phyloP scores from a whole-genome alignment of 2,888 invertebrate genomes.

The Luperina nickerlii region DNA sequence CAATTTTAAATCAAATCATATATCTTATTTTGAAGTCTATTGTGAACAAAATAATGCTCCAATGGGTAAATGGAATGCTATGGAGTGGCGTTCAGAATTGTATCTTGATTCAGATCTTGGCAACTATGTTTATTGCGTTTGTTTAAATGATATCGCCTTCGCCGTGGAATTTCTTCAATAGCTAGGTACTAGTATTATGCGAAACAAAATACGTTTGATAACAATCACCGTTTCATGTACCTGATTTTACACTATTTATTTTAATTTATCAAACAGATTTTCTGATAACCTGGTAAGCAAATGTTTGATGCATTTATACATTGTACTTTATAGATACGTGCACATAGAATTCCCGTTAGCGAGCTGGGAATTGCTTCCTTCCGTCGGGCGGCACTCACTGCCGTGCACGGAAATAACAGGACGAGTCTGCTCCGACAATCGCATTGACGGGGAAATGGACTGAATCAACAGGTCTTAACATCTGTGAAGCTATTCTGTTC shows the following conservation, averaged over 20 bases:
- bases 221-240: slow-evolving; percentile 13
- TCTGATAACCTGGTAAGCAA: slow-evolving; percentile 1
- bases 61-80: slow-evolving; percentile 52
- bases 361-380: slow-evolving; percentile 88
- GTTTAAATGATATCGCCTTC: slow-evolving; percentile 67
- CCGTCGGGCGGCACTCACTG: slow-evolving; percentile 77
- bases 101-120: slow-evolving; percentile 49
- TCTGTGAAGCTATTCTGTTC: slow-evolving; percentile 68
- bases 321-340: slow-evolving; percentile 26
- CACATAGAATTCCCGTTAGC: slow-evolving; percentile 79
- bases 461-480: slow-evolving; percentile 85
- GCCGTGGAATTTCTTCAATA: slow-evolving; percentile 66
- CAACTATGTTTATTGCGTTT: slow-evolving; percentile 63
- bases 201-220: slow-evolving; percentile 58
- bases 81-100: slow-evolving; percentile 40
- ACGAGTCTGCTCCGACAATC: slow-evolving; percentile 83
- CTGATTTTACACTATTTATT: slow-evolving; percentile 21
- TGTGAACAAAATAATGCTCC: slow-evolving; percentile 64
- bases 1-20: slow-evolving; percentile 69
- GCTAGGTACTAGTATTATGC: slow-evolving; percentile 53
- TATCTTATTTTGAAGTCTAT: slow-evolving; percentile 25
- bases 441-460: slow-evolving; percentile 84
- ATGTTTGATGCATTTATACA: slow-evolving; percentile 7
- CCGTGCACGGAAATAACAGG: slow-evolving; percentile 85
- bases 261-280: slow-evolving; percentile 25